A percentile compares a stretch with the other conserved stretches of the same genome.
phyloP scores from a whole-genome alignment of 2,888 invertebrate genomes.

The Deroplatys truncata region DNA sequence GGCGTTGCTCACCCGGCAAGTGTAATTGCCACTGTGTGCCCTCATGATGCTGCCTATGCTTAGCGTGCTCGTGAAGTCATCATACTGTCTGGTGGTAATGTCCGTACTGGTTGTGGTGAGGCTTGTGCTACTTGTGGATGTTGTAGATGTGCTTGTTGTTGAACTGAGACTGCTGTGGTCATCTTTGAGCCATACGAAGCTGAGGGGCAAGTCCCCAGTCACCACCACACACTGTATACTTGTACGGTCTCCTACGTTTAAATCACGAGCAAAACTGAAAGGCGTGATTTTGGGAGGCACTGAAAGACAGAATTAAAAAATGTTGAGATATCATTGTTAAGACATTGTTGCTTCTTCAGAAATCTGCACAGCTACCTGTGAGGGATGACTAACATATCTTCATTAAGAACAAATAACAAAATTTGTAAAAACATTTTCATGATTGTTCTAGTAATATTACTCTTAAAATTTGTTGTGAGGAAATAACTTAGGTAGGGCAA shows the following conservation, averaged over 20 bases:
- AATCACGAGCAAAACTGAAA: conserved; percentile 60
- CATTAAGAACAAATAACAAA: background rate
- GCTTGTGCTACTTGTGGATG: conserved; percentile 23
- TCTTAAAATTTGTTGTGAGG: background rate
- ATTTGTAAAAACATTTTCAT: background rate
- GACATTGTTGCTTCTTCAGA: background rate
- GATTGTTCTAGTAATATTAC: background rate
- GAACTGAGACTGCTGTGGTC: conserved; percentile 31
- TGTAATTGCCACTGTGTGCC: conserved; percentile 56
- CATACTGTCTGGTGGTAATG: conserved; percentile 55
- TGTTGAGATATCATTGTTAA: conserved; percentile 5
- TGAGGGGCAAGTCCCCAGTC: conserved; percentile 60
- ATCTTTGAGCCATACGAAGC: conserved; percentile 61
- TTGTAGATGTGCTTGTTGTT: conserved; percentile 21
- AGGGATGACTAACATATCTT: background rate
- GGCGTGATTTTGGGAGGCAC: conserved; percentile 63
- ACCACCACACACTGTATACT: conserved; percentile 58
- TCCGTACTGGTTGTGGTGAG: conserved; percentile 37
- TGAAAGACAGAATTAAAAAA: conserved; percentile 41
- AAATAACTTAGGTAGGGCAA: background rate
- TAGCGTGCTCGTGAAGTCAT: conserved; percentile 56
- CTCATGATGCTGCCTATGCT: conserved; percentile 56
- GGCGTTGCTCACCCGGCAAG: conserved; percentile 56
- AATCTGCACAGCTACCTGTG: background rate
- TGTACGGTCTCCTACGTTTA: conserved; percentile 57